Evolutionary conservation across 2,888 invertebrate species (phyloP).

Genomic region (Artemia sp.): DNA sequence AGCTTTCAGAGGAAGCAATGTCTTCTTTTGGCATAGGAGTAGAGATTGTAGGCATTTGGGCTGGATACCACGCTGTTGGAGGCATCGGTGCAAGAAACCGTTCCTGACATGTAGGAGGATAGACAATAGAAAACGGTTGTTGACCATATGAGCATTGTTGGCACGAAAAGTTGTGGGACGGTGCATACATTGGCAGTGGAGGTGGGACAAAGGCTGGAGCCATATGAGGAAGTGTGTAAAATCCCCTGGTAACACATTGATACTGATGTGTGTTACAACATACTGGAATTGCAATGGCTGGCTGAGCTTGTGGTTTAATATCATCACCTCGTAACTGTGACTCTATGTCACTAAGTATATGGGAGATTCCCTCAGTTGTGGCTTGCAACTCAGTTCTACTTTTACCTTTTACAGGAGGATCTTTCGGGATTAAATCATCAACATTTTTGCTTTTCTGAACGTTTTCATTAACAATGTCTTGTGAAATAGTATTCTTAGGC

Average conservation of each 20-base stretch:
- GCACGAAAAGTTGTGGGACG: background rate
- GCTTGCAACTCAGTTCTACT: background rate
- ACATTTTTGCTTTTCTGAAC: background rate
- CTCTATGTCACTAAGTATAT: conserved; percentile 6
- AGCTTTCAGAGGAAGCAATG: background rate
- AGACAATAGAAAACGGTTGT: background rate
- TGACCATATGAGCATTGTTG: background rate
- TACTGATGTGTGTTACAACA: conserved; percentile 11
- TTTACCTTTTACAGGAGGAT: background rate
- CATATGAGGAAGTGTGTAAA: conserved; percentile 9
- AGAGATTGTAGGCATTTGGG: background rate
- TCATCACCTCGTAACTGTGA: conserved; percentile 1
- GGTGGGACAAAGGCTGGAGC: conserved; percentile 12
- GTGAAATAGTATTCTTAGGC: background rate
- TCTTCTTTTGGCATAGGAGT: background rate
- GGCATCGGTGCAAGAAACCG: background rate
- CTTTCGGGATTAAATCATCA: background rate
- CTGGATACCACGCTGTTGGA: background rate
- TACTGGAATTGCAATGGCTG: background rate
- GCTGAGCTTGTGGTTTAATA: background rate
- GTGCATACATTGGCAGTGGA: conserved; percentile 11
- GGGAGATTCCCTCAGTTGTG: conserved; percentile 2
- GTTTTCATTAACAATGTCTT: background rate
- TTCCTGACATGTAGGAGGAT: conserved; percentile 1
- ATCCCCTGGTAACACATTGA: background rate